Evolutionary conservation across 2,888 invertebrate species (phyloP).

Genomic region (Pyrrhia umbra): DNA sequence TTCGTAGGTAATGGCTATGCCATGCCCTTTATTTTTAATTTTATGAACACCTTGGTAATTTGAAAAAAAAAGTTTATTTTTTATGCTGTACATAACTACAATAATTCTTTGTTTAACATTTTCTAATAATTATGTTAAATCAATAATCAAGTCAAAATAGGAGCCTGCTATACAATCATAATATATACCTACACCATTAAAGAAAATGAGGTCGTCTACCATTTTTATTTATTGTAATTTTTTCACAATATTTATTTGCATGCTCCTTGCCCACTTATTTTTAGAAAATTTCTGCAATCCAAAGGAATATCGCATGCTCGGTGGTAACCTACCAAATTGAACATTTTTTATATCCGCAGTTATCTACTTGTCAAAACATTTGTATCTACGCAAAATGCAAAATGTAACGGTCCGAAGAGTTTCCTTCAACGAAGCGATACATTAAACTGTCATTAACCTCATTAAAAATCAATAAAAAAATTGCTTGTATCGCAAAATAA

Average conservation of each 20-base stretch:
- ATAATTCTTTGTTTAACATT: too few species aligned
- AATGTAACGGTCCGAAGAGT: conserved; percentile 49
- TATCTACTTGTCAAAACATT: conserved; percentile 36
- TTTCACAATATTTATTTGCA: conserved; percentile 7
- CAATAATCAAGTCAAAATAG: conserved; percentile 37
- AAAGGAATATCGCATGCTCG: conserved; percentile 2
- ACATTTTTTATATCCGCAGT: neutral
- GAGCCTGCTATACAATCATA: too few species aligned
- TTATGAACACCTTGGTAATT: too few species aligned
- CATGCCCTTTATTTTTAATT: too few species aligned
- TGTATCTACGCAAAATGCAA: conserved; percentile 43
- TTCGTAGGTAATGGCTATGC: too few species aligned
- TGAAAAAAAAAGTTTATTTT: too few species aligned
- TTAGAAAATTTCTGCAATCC: neutral
- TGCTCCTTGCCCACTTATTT: neutral
- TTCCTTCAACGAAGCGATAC: conserved; percentile 44
- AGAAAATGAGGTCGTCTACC: conserved; percentile 23
- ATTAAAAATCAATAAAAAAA: conserved; percentile 82
- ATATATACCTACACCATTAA: too few species aligned
- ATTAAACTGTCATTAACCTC: conserved; percentile 66
- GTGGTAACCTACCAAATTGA: conserved; percentile 10
- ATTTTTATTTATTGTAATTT: conserved; percentile 33
- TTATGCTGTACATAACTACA: too few species aligned
- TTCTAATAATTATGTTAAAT: too few species aligned
- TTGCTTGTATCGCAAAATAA: conserved; percentile 79